phyloP scores from a whole-genome alignment of 2,113 vertebrate species.

The Anseranas semipalmata region DNA sequence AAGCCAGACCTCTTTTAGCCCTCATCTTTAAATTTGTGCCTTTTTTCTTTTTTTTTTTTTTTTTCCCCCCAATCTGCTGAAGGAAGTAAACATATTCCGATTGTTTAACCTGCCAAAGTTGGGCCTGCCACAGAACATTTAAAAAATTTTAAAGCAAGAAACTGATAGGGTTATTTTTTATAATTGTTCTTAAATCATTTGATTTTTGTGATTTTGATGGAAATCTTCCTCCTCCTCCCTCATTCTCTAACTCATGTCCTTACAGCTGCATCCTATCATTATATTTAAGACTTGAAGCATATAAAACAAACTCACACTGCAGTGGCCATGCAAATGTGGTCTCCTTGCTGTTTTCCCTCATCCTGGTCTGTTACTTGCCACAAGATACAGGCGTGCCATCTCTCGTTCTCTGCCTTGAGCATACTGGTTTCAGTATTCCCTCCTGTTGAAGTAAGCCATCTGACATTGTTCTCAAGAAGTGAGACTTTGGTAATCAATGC shows the following conservation, averaged over 20 bases:
- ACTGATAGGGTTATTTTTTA: not conserved
- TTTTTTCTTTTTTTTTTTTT: not conserved
- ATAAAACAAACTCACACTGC: accelerated
- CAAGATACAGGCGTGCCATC: no score
- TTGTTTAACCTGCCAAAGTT: not conserved
- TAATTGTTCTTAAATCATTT: not conserved
- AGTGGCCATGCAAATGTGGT: not conserved
- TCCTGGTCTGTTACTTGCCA: no score
- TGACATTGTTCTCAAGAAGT: not conserved
- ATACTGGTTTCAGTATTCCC: not conserved
- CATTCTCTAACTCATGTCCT: not conserved
- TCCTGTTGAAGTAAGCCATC: not conserved
- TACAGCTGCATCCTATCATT: not conserved
- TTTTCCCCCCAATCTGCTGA: not conserved
- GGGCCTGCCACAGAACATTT: not conserved
- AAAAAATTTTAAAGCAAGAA: not conserved
- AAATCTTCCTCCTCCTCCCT: not conserved
- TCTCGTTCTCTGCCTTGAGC: not conserved
- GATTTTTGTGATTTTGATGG: not conserved
- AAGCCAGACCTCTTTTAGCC: not conserved
- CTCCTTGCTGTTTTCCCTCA: no score
- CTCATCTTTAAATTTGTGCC: not conserved
- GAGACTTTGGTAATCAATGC: accelerated
- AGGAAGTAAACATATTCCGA: not conserved
- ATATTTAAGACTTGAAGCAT: not conserved